A percentile compares a stretch with the other conserved stretches of the same genome.
Conservation (phyloP, 2,888 invertebrate species). For the Aelia acuminata region DNA sequence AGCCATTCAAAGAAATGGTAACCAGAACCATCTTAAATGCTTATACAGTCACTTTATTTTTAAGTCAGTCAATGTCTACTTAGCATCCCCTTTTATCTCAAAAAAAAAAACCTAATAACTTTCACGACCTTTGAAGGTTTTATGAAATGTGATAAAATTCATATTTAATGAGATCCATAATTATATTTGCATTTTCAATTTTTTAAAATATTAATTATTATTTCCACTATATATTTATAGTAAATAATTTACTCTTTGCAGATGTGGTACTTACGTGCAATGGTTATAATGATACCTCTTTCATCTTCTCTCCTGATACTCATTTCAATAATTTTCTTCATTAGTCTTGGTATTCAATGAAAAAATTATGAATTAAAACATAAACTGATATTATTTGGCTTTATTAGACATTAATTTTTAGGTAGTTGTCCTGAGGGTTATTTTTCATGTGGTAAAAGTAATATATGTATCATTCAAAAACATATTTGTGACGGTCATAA, state of each 20-base stretch:
- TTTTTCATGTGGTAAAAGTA: constrained; percentile 73
- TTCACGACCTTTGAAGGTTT: neutral
- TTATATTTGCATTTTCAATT: neutral
- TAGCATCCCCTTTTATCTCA: neutral
- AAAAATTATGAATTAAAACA: neutral
- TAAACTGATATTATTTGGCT: neutral
- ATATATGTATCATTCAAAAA: constrained; percentile 73
- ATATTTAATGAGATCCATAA: neutral
- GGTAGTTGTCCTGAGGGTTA: constrained; percentile 69
- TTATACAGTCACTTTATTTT: neutral
- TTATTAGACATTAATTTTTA: neutral
- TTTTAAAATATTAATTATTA: neutral
- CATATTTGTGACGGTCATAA: constrained; percentile 72
- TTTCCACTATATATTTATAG: neutral
- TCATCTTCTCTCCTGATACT: constrained; percentile 62
- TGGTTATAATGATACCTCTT: constrained; percentile 61
- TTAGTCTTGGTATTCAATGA: constrained; percentile 60
- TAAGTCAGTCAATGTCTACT: neutral
- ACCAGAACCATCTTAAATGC: neutral
- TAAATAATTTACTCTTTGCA: constrained; percentile 35
- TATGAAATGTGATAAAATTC: neutral
- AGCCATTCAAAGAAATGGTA: neutral
- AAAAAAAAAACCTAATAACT: neutral
- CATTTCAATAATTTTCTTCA: constrained; percentile 61
- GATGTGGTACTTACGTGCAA: constrained; percentile 63